A percentile compares a stretch with the other conserved stretches of the same genome.
These are phyloP conservation scores for Vombatus ursinus DNA, from an alignment of 2,113 vertebrate genomes.

Conservation along the genomic window DNA sequence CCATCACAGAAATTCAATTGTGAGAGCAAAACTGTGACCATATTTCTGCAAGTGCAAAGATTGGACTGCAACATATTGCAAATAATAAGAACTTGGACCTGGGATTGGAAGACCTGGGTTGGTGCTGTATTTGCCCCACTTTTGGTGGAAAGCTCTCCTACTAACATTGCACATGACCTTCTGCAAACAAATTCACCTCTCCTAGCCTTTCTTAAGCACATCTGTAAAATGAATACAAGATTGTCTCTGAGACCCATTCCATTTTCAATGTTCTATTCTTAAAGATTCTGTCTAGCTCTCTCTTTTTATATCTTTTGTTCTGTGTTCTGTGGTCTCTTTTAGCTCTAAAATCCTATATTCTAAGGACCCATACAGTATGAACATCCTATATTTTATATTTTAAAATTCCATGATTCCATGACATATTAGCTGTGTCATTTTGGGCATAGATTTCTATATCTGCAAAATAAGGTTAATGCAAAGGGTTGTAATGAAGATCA, in stretches of 20 bases:
- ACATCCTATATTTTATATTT: not conserved
- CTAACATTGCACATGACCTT: not conserved
- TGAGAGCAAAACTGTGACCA: not conserved
- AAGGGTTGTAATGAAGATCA: not conserved
- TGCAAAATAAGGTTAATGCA: not conserved
- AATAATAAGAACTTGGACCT: not conserved
- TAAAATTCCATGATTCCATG: not conserved
- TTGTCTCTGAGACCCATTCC: not conserved
- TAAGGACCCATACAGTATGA: not conserved
- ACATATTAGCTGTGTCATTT: not conserved
- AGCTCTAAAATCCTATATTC: not conserved
- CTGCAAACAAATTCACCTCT: not conserved
- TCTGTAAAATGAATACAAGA: not conserved
- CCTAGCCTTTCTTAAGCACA: not conserved
- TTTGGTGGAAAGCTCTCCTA: not conserved
- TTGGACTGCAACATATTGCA: not conserved
- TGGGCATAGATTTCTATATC: not conserved
- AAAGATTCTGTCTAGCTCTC: not conserved
- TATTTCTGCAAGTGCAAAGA: not conserved
- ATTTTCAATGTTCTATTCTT: not conserved
- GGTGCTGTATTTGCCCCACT: not conserved
- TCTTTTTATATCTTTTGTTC: not conserved
- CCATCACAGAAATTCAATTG: not conserved
- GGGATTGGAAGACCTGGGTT: not conserved
- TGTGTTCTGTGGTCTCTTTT: not conserved